Percentiles rank a stretch among this genome's conserved stretches.
phyloP scores from a whole-genome alignment of 2,113 vertebrate genomes.

The Nannospalax galili region DNA sequence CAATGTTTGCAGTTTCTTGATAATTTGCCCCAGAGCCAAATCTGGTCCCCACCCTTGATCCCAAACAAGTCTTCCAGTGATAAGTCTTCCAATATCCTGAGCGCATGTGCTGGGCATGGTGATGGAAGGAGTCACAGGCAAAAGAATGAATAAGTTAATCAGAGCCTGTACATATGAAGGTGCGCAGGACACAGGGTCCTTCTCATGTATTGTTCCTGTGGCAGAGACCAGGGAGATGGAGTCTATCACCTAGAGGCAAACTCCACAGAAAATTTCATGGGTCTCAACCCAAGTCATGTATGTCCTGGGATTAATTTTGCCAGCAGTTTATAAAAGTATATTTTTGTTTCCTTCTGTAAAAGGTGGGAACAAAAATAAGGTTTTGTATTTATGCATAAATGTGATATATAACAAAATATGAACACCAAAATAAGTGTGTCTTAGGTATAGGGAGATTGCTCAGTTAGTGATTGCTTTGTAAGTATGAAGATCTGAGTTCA shows the following conservation, averaged over 20 bases:
- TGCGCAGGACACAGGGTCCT: background rate
- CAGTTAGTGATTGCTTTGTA: background rate
- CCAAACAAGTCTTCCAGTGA: conserved; percentile 59
- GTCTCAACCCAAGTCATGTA: background rate
- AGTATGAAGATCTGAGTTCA: background rate
- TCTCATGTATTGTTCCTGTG: no score
- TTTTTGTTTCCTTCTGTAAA: background rate
- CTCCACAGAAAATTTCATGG: background rate
- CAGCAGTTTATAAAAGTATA: background rate
- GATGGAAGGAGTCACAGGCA: background rate
- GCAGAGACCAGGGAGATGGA: background rate
- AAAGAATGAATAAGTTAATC: conserved; percentile 33
- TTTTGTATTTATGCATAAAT: background rate
- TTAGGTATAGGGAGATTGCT: background rate
- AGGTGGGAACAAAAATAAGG: background rate
- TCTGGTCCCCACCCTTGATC: conserved; percentile 44
- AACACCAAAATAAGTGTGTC: background rate
- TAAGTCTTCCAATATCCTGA: conserved; percentile 25
- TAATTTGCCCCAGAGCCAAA: conserved; percentile 53
- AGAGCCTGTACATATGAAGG: background rate
- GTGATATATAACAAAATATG: background rate
- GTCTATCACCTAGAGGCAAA: background rate
- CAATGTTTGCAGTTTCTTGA: conserved; percentile 33
- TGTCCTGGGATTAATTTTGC: background rate
- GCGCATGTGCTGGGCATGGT: conserved; percentile 9